phyloP scores from a whole-genome alignment of 2,113 vertebrate genomes.

The Shinisaurus crocodilurus region DNA sequence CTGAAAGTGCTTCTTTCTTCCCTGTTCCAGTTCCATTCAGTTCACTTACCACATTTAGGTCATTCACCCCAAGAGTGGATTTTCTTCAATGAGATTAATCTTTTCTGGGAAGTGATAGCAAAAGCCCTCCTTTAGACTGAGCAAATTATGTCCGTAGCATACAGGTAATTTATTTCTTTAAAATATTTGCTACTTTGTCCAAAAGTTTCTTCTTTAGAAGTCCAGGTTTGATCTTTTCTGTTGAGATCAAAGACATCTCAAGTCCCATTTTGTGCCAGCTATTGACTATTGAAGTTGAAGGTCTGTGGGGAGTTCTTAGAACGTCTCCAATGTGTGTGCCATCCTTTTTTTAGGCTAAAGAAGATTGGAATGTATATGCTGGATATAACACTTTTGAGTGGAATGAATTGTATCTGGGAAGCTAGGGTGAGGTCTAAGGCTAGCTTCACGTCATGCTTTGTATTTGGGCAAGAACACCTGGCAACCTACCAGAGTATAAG shows the following conservation, averaged over 20 bases:
- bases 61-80: not conserved
- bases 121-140: not conserved
- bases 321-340: not conserved
- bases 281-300: not conserved
- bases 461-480: not conserved
- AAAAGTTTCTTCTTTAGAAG: slow-evolving; percentile 19
- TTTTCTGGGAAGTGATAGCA: slow-evolving; percentile 17
- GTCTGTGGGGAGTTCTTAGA: not conserved
- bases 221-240: slow-evolving; percentile 5
- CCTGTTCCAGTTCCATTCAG: slow-evolving; percentile 1
- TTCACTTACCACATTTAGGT: not conserved
- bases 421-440: not conserved
- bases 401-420: not conserved
- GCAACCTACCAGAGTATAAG: not conserved
- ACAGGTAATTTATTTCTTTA: slow-evolving; percentile 23
- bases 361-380: not conserved
- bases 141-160: slow-evolving; percentile 22
- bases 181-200: slow-evolving; percentile 28
- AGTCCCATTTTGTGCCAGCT: not conserved
- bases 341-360: not conserved
- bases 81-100: slow-evolving; percentile 2
- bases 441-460: not conserved
- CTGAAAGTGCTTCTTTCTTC: not conserved
- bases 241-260: slow-evolving; percentile 23
- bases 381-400: not conserved